Evolutionary conservation across 2,888 invertebrate species (phyloP).

Genomic region (Rhingia rostrata): DNA sequence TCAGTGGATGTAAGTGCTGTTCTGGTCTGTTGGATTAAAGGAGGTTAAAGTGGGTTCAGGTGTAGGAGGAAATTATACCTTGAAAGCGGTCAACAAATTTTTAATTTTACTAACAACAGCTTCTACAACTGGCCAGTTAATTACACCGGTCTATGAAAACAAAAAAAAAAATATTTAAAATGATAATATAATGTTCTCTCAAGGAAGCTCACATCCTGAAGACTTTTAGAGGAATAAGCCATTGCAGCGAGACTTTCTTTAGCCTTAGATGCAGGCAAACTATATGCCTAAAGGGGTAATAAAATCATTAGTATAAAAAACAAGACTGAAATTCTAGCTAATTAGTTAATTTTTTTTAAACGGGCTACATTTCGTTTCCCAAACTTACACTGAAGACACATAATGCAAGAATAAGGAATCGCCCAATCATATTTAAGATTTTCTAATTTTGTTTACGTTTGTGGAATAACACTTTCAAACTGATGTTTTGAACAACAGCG

Average conservation of each 20-base stretch:
- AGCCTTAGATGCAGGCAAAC: constrained; percentile 12
- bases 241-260: neutral
- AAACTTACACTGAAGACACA: constrained; percentile 34
- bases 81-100: neutral
- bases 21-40: no score
- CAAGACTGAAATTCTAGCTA: no score
- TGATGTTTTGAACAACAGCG: no score
- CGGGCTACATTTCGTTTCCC: no score
- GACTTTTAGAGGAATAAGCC: neutral
- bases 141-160: constrained; percentile 17
- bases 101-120: neutral
- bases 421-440: constrained; percentile 21
- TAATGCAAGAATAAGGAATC: constrained; percentile 33
- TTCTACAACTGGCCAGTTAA: constrained; percentile 24
- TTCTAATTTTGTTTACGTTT: neutral
- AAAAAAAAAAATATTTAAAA: neutral
- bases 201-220: constrained; percentile 1
- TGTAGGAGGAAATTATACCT: neutral
- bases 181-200: neutral
- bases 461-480: no score
- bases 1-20: no score
- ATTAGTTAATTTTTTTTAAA: no score
- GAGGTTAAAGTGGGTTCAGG: no score
- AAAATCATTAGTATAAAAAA: neutral
- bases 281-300: constrained; percentile 2